These are phyloP conservation scores for Drosophila imparisetae DNA, from an alignment of 2,888 invertebrate genomes.

Conservation along the genomic window DNA sequence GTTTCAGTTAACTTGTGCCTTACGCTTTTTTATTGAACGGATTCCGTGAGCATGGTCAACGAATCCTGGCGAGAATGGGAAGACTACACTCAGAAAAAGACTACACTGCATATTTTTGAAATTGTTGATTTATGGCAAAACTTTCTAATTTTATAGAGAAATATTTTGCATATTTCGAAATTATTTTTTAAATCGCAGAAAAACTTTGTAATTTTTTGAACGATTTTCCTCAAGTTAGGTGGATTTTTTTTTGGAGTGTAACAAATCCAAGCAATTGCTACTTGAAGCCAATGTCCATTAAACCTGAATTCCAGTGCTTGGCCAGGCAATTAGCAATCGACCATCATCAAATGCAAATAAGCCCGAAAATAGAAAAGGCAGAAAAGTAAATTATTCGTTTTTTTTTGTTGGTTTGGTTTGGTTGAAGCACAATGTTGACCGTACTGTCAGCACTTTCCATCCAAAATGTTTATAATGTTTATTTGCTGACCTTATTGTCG, in stretches of 20 bases:
- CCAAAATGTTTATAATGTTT: conserved; percentile 63
- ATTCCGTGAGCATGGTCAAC: neutral
- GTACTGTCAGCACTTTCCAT: conserved; percentile 37
- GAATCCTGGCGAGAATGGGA: neutral
- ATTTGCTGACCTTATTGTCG: conserved; percentile 68
- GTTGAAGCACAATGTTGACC: conserved; percentile 27
- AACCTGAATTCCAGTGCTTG: neutral
- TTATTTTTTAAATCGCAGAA: neutral
- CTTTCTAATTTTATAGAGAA: neutral
- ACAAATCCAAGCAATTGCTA: conserved; percentile 25
- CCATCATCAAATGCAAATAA: conserved; percentile 56
- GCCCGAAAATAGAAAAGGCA: neutral
- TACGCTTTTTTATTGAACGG: conserved; percentile 15
- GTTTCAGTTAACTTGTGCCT: conserved; percentile 28
- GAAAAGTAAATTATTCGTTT: conserved; percentile 1
- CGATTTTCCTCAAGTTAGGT: neutral
- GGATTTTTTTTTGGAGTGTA: neutral
- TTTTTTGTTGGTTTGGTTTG: neutral
- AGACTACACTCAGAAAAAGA: neutral
- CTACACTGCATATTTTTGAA: neutral
- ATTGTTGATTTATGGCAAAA: neutral
- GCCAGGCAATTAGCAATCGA: conserved; percentile 55
- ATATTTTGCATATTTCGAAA: neutral
- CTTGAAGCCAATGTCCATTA: conserved; percentile 38
- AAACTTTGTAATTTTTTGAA: neutral